Base-by-base conservation (phyloP, 2,888 invertebrate genomes). In the Nomada goodeniana region DNA sequence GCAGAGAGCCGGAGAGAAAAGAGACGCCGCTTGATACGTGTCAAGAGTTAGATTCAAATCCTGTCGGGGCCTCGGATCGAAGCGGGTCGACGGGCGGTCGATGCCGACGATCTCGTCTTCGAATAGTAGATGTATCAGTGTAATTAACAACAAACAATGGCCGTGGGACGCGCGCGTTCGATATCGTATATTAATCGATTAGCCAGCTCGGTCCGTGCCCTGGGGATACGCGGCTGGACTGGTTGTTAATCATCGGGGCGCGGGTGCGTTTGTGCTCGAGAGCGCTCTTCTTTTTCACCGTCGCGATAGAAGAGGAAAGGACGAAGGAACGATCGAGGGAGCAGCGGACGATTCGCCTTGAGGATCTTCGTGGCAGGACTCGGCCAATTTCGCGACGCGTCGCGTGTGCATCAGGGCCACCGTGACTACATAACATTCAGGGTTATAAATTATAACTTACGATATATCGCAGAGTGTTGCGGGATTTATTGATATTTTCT, bases 91-190 rank as follows among this genome's bases (percentile, higher is more conserved):
- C 89, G 88, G 89, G 89, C 87, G 91, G 89, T 90, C 90, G 81
- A 80, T 84, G 23, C 85, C 86, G 84, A 80, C 89, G 88, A 87
- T 78, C 82, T 84, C 76, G 84, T 15, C 47, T 44, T 87, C 84
- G 88, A 87, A 91, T 90, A 87, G 90, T 90, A 87, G 90, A 90
- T 87, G 89, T 89, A 90, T 89, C 90, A 88, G 82, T 88, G 89
- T 91, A 92, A 92, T 92, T 92, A 92, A 92, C 91, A 89, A 91
- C 90, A 92, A 91, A 92, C 92, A 92, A 92, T 92, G 90, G 89
- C 84, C 84, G 88, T 85, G 86, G 87, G 86, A 84, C 82, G 85
- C 82, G 84, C 88, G 82, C 88, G 84, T 83, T 88, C 86, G 88
- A 88, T 90, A 91, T 91, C 90, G 90, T 89, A 83, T 87, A 91